Evolutionary conservation across 35 echinoderm and acorn worm species (phyloP).

Genomic region (Chiridota heheva): DNA sequence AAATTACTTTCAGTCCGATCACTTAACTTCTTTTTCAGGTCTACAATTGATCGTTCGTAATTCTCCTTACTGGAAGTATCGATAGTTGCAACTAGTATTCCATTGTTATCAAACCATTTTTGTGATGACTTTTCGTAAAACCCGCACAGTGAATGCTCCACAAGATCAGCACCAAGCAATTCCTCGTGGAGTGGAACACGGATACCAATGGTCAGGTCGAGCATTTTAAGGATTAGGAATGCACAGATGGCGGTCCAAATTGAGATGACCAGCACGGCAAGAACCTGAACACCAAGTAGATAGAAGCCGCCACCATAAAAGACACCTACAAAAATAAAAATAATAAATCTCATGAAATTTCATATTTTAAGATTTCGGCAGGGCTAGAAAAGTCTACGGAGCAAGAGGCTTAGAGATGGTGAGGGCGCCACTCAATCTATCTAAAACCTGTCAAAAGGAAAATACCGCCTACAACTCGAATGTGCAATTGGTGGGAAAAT

Average conservation of each 20-base stretch:
- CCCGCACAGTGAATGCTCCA: slow-evolving; percentile 63
- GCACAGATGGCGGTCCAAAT: slow-evolving; percentile 56
- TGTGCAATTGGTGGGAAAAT: too few species aligned
- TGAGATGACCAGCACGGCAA: slow-evolving; percentile 44
- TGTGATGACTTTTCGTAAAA: slow-evolving; percentile 64
- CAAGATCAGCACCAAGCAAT: slow-evolving; percentile 74
- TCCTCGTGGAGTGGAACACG: slow-evolving; percentile 80
- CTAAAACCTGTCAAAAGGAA: too few species aligned
- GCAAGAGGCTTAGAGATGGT: too few species aligned
- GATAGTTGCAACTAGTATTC: slow-evolving; percentile 48
- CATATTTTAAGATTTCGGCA: neutral
- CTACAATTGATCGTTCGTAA: slow-evolving; percentile 10
- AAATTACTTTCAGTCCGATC: too few species aligned
- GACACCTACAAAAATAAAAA: slow-evolving; percentile 44
- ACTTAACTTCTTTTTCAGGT: slow-evolving; percentile 10
- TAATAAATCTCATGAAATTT: neutral
- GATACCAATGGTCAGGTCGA: slow-evolving; percentile 68
- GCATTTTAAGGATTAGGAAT: slow-evolving; percentile 44
- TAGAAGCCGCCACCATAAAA: slow-evolving; percentile 68
- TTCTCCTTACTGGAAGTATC: slow-evolving; percentile 30
- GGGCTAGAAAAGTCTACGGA: too few species aligned
- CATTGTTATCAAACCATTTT: slow-evolving; percentile 50
- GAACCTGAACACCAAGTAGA: slow-evolving; percentile 61
- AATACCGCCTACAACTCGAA: too few species aligned
- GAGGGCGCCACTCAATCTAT: too few species aligned